phyloP scores from a whole-genome alignment of 2,113 vertebrate genomes.

The Coturnix japonica region DNA sequence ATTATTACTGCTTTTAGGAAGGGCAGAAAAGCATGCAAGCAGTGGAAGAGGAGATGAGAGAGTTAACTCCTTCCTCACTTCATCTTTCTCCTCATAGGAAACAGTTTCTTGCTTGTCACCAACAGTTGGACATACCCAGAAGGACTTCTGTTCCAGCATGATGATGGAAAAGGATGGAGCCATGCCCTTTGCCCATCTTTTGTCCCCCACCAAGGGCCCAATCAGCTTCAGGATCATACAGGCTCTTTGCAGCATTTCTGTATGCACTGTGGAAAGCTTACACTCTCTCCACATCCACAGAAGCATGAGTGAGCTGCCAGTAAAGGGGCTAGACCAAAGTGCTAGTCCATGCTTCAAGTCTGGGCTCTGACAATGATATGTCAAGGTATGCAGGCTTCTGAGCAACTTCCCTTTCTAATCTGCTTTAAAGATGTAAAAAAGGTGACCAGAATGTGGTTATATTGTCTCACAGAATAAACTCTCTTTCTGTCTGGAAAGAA shows the following conservation, averaged over 20 bases:
- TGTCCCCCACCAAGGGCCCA: background rate
- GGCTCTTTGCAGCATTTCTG: background rate
- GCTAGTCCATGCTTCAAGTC: background rate
- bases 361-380: rapidly evolving
- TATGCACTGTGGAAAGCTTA: background rate
- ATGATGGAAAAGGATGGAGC: background rate
- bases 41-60: background rate
- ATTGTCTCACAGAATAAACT: background rate
- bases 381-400: background rate
- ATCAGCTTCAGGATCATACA: background rate
- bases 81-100: rapidly evolving
- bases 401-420: background rate
- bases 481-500: background rate
- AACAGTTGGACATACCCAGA: background rate
- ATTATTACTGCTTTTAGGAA: background rate
- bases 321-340: rapidly evolving
- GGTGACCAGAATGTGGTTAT: background rate
- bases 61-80: background rate
- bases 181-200: background rate
- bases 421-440: background rate
- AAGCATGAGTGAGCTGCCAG: background rate
- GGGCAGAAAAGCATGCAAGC: background rate
- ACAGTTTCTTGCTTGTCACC: background rate
- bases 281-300: rapidly evolving
- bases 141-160: background rate